These are phyloP conservation scores for Eupithecia subumbrata DNA, from an alignment of 2,888 invertebrate genomes.

Conservation along the genomic window DNA sequence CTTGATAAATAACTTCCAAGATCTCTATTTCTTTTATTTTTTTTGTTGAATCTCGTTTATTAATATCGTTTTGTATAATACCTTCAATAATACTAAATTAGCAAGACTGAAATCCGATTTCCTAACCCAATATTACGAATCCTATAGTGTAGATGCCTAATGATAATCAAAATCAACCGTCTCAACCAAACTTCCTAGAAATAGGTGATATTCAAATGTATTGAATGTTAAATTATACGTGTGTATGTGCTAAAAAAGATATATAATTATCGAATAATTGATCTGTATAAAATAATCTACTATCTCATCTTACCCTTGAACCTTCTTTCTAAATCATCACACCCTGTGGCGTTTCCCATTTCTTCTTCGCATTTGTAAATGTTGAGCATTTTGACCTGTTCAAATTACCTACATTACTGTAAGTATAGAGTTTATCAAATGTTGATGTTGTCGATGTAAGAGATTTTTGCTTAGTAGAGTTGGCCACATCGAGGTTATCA, in stretches of 20 bases:
- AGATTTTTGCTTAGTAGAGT: constrained; percentile 32
- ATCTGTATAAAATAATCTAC: constrained; percentile 9
- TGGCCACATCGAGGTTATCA: constrained; percentile 16
- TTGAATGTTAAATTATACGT: not conserved
- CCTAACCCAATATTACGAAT: constrained; percentile 9
- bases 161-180: not conserved
- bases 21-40: not conserved
- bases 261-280: not conserved
- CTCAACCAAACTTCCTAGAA: not conserved
- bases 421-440: constrained; percentile 39
- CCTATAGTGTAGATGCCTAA: not conserved
- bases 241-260: not conserved
- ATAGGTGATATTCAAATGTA: not conserved
- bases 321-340: constrained; percentile 34
- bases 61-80: no score
- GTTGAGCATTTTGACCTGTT: constrained; percentile 13
- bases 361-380: constrained; percentile 29
- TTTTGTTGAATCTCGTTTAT: not conserved
- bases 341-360: constrained; percentile 39
- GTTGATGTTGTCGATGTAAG: constrained; percentile 39
- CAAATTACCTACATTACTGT: constrained; percentile 5
- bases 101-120: constrained; percentile 21
- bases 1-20: not conserved
- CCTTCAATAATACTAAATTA: not conserved
- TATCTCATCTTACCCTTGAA: constrained; percentile 26